These are phyloP conservation scores for Ianthella basta DNA, from an alignment of 37 sponge, comb jelly and placozoan genomes.

Conservation along the genomic window DNA sequence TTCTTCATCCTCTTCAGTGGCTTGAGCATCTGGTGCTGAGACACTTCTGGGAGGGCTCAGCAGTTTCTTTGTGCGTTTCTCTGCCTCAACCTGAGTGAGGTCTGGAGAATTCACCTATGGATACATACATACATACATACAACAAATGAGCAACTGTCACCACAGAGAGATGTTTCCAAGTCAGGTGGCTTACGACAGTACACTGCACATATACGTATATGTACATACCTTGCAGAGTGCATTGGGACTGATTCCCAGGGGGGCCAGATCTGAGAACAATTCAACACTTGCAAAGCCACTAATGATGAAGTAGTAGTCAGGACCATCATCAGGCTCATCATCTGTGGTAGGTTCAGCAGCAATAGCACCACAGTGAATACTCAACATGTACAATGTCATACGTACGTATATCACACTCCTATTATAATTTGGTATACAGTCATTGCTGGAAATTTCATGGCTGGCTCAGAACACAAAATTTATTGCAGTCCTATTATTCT, in stretches of 20 bases:
- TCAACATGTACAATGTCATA: too few relatives aligned
- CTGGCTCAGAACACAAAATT: too few relatives aligned
- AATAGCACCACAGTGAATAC: background rate
- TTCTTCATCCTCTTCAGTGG: background rate
- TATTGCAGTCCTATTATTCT: too few relatives aligned
- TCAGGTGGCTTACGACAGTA: too few relatives aligned
- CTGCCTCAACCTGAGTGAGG: slow-evolving; percentile 19
- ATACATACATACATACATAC: too few relatives aligned
- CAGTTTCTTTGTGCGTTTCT: background rate
- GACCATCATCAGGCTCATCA: slow-evolving; percentile 87
- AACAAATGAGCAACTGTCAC: too few relatives aligned
- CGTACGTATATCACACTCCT: too few relatives aligned
- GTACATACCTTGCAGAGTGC: slow-evolving; percentile 45
- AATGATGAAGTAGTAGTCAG: slow-evolving; percentile 64
- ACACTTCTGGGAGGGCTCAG: slow-evolving; percentile 3
- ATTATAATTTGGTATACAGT: too few relatives aligned
- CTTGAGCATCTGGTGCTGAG: background rate
- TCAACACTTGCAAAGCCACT: slow-evolving; percentile 54
- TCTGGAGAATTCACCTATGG: slow-evolving; percentile 12
- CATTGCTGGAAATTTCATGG: too few relatives aligned
- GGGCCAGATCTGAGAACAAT: slow-evolving; percentile 35
- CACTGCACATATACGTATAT: background rate
- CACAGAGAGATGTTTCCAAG: too few relatives aligned
- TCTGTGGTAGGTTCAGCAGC: too few relatives aligned
- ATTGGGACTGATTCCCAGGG: slow-evolving; percentile 41